phyloP scores from a whole-genome alignment of 1,140 invertebrate species.

The Riptortus pedestris region DNA sequence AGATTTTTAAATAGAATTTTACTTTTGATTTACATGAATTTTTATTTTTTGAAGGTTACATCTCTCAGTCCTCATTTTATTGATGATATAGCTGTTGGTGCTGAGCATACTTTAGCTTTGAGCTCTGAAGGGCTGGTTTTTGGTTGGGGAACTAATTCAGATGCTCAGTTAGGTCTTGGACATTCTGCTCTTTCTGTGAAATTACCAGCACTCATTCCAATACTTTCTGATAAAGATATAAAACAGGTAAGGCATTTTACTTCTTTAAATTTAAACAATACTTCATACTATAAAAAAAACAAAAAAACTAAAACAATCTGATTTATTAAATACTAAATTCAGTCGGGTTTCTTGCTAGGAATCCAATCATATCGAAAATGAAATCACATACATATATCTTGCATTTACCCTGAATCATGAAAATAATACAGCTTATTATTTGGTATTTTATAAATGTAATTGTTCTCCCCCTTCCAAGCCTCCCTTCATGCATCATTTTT shows the following conservation, averaged over 20 bases:
- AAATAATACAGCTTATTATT: no score
- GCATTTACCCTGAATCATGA: no score
- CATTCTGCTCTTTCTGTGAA: constrained; percentile 43
- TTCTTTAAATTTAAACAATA: constrained; percentile 4
- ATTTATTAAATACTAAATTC: no score
- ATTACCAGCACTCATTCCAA: constrained; percentile 46
- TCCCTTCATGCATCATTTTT: no score
- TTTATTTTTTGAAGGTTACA: constrained; percentile 36
- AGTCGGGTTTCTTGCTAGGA: no score
- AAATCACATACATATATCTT: no score
- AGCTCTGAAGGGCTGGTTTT: constrained; percentile 48
- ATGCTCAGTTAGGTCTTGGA: constrained; percentile 51
- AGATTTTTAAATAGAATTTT: no score
- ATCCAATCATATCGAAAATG: no score
- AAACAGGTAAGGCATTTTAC: constrained; percentile 41
- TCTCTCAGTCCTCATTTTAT: constrained; percentile 42
- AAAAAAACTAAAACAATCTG: not conserved
- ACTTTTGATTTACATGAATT: no score
- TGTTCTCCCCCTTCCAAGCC: no score
- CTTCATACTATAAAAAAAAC: not conserved
- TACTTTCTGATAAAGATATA: constrained; percentile 46
- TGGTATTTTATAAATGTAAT: no score
- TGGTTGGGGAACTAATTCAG: constrained; percentile 55
- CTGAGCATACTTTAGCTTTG: constrained; percentile 52
- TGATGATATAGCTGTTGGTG: constrained; percentile 50